phyloP scores from a whole-genome alignment of 2,797 vertebrate genomes.

The Leucoraja ocellata region DNA sequence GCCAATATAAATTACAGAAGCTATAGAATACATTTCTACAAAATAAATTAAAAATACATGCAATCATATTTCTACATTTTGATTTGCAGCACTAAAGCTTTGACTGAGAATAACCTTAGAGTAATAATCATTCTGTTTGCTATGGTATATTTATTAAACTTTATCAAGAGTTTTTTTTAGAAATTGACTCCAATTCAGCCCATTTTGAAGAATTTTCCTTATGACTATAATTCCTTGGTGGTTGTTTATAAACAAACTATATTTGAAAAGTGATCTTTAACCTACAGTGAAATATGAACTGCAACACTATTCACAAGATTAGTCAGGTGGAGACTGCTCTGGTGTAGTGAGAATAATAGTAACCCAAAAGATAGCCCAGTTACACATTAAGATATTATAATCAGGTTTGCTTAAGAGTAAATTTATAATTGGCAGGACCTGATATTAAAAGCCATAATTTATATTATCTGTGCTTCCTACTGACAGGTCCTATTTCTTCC shows the following conservation, averaged over 20 bases:
- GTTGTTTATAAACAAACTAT: background rate
- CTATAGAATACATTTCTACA: background rate
- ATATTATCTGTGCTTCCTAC: background rate
- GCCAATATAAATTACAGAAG: background rate
- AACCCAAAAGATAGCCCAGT: background rate
- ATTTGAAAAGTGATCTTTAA: background rate
- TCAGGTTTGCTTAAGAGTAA: background rate
- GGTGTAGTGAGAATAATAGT: background rate
- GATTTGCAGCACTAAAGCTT: background rate
- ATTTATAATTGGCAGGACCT: background rate
- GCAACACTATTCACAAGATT: background rate
- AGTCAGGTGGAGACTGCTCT: background rate
- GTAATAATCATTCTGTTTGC: background rate
- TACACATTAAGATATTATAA: background rate
- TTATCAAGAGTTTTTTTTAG: too few relatives aligned
- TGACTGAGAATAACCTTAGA: background rate
- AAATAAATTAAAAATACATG: background rate
- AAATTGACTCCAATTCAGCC: background rate
- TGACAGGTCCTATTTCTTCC: background rate
- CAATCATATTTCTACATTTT: background rate
- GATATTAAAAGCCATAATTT: background rate
- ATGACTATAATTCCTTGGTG: background rate
- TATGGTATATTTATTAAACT: too few relatives aligned
- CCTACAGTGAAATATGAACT: background rate
- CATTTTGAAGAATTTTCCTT: background rate